These are phyloP conservation scores for Oreohelix idahoensis DNA, from an alignment of 1,140 invertebrate genomes.

Conservation along the genomic window DNA sequence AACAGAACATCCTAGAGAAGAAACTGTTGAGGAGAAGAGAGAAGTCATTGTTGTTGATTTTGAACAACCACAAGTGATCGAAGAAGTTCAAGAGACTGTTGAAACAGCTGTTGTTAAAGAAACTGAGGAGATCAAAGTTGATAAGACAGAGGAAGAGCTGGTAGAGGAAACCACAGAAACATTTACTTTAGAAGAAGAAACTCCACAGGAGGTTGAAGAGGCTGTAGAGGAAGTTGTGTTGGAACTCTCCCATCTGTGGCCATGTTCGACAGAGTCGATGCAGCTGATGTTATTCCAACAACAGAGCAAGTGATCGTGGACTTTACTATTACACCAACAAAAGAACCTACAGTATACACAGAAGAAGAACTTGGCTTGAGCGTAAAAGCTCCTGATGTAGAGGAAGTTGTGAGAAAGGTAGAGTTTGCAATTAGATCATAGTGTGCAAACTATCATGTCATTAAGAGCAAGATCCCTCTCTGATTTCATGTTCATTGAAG, in stretches of 20 bases:
- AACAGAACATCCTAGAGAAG: neutral
- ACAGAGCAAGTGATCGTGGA: neutral
- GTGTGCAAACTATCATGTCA: constrained; percentile 5
- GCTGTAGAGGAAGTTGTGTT: neutral
- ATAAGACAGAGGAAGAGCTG: neutral
- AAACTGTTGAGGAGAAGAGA: neutral
- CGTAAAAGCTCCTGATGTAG: constrained; percentile 18
- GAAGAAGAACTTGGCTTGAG: constrained; percentile 41
- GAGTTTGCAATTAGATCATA: constrained; percentile 31
- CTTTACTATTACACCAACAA: neutral
- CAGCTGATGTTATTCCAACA: neutral
- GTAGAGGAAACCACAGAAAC: neutral
- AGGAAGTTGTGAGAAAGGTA: constrained; percentile 43
- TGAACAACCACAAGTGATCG: neutral
- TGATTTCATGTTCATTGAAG: too few species aligned
- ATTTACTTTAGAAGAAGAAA: neutral
- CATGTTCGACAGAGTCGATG: neutral
- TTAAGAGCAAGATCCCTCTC: neutral
- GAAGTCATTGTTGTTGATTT: neutral
- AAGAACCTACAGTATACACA: constrained; percentile 2
- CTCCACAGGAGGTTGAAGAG: neutral
- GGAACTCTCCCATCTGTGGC: neutral
- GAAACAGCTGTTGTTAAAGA: neutral
- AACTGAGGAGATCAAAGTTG: neutral
- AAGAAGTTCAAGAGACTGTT: neutral